Conservation (phyloP, 92 coral and sea anemone genomes). For the Epizoanthus ramosus region DNA sequence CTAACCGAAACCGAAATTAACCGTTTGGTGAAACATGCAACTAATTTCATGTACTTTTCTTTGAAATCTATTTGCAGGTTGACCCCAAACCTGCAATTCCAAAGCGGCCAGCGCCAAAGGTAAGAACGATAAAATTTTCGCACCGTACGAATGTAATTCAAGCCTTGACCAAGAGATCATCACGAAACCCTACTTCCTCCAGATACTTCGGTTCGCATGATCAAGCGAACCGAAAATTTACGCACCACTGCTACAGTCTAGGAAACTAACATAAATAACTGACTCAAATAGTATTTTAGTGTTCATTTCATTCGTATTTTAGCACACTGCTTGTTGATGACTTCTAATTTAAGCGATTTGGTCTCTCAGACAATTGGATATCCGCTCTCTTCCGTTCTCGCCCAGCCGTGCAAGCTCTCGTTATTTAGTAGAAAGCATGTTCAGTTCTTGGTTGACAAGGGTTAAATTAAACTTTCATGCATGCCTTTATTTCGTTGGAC, state of each 20-base stretch:
- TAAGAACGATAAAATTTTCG: conserved; percentile 50
- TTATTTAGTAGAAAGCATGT: conserved; percentile 16
- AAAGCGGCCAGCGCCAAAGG: conserved; percentile 97
- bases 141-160: conserved; percentile 48
- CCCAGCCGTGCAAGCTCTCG: conserved; percentile 16
- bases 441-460: not conserved
- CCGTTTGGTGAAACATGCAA: conserved; percentile 41
- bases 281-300: not conserved
- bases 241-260: not conserved
- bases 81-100: conserved; percentile 98
- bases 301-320: conserved; percentile 33
- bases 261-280: conserved; percentile 8
- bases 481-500: not conserved
- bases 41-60: conserved; percentile 48
- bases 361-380: conserved; percentile 44
- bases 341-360: conserved; percentile 35
- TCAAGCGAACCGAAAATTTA: conserved; percentile 12
- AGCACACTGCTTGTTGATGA: conserved; percentile 28
- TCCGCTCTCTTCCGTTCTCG: conserved; percentile 30
- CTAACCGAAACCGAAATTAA: conserved; percentile 32
- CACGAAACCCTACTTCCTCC: conserved; percentile 28
- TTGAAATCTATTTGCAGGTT: conserved; percentile 72
- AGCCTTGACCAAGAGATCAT: conserved; percentile 34
- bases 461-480: not conserved
- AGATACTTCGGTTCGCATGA: conserved; percentile 11